Base-by-base conservation (phyloP, 1,140 invertebrate species). In the Neuroterus valhalla region DNA sequence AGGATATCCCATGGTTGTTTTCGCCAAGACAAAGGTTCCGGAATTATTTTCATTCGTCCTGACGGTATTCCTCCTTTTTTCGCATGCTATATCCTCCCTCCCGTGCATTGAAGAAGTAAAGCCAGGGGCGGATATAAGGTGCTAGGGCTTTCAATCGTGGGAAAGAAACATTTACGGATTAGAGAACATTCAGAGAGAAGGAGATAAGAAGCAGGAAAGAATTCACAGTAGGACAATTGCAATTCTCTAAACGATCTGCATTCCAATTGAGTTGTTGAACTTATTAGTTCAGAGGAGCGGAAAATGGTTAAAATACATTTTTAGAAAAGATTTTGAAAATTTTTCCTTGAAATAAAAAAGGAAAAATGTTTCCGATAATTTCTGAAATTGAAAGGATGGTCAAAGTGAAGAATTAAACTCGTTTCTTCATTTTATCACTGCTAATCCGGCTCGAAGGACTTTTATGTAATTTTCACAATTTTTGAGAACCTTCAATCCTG, bases 111-210 rank as follows among this genome's bases (percentile, higher is more conserved):
- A 26, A 62, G 52, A 31, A 38, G 10, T 38, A 38, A 38, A 62
- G 52, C 21, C 50, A 55, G 50, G 6, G 19, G 52, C 52, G 23
- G 26, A 62, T 31, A 62, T 26, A 26, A 31, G 12, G 23, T 62
- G 55, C 12, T 50, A 50, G 10, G 21, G 17, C 8, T 50, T 62
- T 38, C 31, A 62, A 15, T 62, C 55, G 55, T 62, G 55, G 55
- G 55, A 62, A 62, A 62, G 55, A 62, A 62, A 62, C 55, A 62
- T 62, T 62, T 62, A 62, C 55, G 3, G 55, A 31, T 62, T 62
- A 23, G 55, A 62, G 55, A 62, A 62, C 14, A 23, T 55, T 23
- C 12, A 62, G 23, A 21, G 50, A 23, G 17, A 52, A 52, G 19
- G 1, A 50, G 15, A 23, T 31, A 26, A 62, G 21, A 8, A 62